Percentiles rank a stretch among this genome's conserved stretches.
phyloP scores from a whole-genome alignment of 2,113 vertebrate species.

The Stomatorhinus ivindoensis region DNA sequence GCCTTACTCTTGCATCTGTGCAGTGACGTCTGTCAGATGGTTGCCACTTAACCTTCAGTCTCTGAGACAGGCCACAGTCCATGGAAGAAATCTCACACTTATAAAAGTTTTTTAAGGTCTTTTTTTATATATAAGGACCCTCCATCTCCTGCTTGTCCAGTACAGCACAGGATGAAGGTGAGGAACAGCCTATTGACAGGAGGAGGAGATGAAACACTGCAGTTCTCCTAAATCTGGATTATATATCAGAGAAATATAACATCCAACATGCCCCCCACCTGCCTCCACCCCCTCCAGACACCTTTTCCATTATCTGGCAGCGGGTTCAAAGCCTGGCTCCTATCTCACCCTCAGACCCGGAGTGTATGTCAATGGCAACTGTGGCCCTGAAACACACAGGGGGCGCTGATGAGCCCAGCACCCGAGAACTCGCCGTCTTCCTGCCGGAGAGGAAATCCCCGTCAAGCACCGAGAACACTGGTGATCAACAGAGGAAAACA shows the following conservation, averaged over 20 bases:
- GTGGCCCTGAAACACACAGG: too few species aligned
- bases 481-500: too few species aligned
- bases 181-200: neutral
- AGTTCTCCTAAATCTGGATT: neutral
- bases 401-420: too few species aligned
- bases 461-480: neutral
- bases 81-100: neutral
- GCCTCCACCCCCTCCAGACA: too few species aligned
- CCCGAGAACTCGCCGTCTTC: too few species aligned
- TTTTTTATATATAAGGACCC: neutral
- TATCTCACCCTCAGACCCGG: too few species aligned
- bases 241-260: neutral
- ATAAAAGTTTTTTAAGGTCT: neutral
- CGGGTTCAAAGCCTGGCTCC: too few species aligned
- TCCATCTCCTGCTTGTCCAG: neutral
- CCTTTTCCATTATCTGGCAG: too few species aligned
- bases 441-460: too few species aligned
- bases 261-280: neutral
- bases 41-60: neutral
- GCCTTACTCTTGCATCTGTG: neutral
- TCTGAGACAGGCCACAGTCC: neutral
- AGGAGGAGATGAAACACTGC: neutral
- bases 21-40: neutral
- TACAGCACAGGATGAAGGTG: neutral
- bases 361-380: too few species aligned